Conservation (phyloP, 2,888 invertebrate species). For the Tuberolachnus salignus region DNA sequence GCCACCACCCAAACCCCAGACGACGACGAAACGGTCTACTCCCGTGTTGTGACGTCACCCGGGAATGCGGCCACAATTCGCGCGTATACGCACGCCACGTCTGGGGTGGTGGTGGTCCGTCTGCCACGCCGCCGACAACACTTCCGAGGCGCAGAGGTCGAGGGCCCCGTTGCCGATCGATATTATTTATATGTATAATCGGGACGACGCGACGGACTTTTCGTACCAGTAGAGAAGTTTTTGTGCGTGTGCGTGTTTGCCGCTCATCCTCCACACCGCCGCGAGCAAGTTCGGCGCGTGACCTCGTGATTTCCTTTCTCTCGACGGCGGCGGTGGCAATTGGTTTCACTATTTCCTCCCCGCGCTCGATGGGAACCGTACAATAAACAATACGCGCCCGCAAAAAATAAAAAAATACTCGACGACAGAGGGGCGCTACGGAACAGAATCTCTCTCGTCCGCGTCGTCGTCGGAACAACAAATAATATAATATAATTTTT, state of each 20-base stretch:
- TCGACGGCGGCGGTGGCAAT: conserved; percentile 1
- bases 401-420: neutral
- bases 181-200: conserved; percentile 30
- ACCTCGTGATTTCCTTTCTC: conserved; percentile 57
- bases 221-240: too few species aligned
- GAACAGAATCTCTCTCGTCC: neutral
- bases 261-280: neutral
- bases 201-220: conserved; percentile 1
- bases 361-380: neutral
- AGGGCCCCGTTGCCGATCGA: conserved; percentile 42
- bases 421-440: neutral
- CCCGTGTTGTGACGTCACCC: conserved; percentile 34
- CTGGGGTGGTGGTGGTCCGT: neutral
- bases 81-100: neutral
- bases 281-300: conserved; percentile 32
- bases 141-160: conserved; percentile 44
- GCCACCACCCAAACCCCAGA: too few species aligned
- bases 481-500: neutral
- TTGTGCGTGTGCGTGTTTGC: neutral
- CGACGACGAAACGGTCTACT: neutral
- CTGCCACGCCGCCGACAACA: neutral
- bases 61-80: conserved; percentile 21
- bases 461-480: too few species aligned
- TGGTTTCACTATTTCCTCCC: conserved; percentile 43
- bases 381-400: neutral